A percentile compares a stretch with the other conserved stretches of the same genome.
These are phyloP conservation scores for Cataglyphis rosenhaueri DNA, from an alignment of 2,888 invertebrate species.

Conservation along the genomic window DNA sequence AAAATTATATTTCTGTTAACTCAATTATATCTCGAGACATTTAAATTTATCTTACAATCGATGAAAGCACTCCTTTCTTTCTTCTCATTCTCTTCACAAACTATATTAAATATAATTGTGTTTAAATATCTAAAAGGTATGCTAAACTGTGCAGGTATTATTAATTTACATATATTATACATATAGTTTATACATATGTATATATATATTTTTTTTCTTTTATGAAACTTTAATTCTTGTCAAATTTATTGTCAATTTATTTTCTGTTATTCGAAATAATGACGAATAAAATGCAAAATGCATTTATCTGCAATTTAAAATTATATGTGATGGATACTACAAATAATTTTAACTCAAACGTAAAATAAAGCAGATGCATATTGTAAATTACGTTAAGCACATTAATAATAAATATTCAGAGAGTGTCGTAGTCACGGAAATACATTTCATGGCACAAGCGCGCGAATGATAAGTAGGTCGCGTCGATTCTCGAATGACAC, in stretches of 20 bases:
- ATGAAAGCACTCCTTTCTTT: not conserved
- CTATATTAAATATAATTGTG: not conserved
- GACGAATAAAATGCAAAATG: not conserved
- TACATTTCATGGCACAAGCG: slow-evolving; percentile 51
- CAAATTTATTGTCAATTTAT: slow-evolving; percentile 15
- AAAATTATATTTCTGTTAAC: not conserved
- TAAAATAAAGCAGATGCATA: slow-evolving; percentile 60
- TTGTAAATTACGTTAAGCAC: slow-evolving; percentile 61
- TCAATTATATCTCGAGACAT: not conserved
- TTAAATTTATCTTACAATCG: slow-evolving; percentile 14
- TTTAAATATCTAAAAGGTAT: not conserved
- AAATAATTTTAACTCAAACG: slow-evolving; percentile 23
- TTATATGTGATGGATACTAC: slow-evolving; percentile 43
- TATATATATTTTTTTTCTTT: not conserved
- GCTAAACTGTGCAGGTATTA: not conserved
- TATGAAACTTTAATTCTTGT: not conserved
- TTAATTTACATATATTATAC: not conserved
- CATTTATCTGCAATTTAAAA: slow-evolving; percentile 42
- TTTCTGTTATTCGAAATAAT: slow-evolving; percentile 15
- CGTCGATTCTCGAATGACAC: slow-evolving; percentile 50
- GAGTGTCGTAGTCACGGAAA: slow-evolving; percentile 26
- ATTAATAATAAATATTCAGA: slow-evolving; percentile 60
- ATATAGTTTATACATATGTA: no score
- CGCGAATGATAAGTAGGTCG: slow-evolving; percentile 62
- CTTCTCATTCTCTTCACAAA: not conserved